Evolutionary conservation across 1,140 invertebrate genomes (phyloP), one percentile per base, ranked within the genome.

Genomic region (Melipona quadrifasciata): DNA sequence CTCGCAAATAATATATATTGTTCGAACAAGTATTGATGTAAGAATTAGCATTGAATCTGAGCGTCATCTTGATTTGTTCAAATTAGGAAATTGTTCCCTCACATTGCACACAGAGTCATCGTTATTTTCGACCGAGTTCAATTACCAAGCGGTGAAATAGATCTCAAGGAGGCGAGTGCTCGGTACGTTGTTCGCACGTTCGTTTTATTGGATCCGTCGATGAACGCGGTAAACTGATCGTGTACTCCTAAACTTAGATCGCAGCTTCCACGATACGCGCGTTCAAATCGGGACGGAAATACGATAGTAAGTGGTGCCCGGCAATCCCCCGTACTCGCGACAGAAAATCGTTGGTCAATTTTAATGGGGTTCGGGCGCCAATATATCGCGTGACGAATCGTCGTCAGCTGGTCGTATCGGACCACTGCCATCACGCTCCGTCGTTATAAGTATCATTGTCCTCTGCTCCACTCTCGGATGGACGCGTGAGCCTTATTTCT

Each of bases 351-450:
- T 74, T 74, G 80, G 84, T 88, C 89, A 82, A 86, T 91, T 86
- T 88, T 90, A 86, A 92, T 90, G 90, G 91, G 82, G 82, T 86
- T 89, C 84, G 84, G 87, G 85, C 77, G 90, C 87, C 89, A 89
- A 89, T 92, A 91, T 86, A 89, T 88, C 87, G 87, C 77, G 89
- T 91, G 90, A 92, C 88, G 82, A 90, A 92, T 87, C 82, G 85
- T 84, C 74, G 75, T 79, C 91, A 92, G 90, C 86, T 92, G 90
- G 89, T 70, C 64, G 57, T 82, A 85, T 89, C 86, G 86, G 86
- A 90, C 67, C 74, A 72, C 67, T 76, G 81, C 71, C 65, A 82
- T 75, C n/a, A 57, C 19, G n/a, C 17, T 55, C 39, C 17, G 2
- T 39, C 58, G 31, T 19, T 47, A 2, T 34, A 11, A 24, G 74